Percentiles rank a stretch among this genome's conserved stretches.
phyloP scores from a whole-genome alignment of 1,140 invertebrate species.

The Galendromus occidentalis region DNA sequence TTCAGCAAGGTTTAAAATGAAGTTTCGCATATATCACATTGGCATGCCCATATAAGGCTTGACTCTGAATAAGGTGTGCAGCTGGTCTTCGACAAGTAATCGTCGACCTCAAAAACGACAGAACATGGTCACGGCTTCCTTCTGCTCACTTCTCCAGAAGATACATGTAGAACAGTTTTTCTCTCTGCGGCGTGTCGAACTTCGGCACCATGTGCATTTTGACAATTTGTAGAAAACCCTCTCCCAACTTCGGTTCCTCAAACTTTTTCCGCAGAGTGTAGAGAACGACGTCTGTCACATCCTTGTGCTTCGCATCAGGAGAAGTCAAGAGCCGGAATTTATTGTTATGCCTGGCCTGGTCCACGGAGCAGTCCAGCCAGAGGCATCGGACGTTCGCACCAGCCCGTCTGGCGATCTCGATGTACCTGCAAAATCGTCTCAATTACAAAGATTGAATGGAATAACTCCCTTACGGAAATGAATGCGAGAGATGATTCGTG shows the following conservation, averaged over 20 bases:
- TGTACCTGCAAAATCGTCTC: not conserved
- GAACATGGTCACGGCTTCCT: too few species aligned
- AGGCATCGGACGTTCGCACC: not conserved
- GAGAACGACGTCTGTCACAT: not conserved
- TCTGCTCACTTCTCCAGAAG: not conserved
- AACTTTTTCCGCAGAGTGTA: not conserved
- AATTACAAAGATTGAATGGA: too few species aligned
- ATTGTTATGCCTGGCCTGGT: not conserved
- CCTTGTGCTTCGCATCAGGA: not conserved
- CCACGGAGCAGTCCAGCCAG: not conserved
- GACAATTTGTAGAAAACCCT: not conserved
- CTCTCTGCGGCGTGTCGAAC: not conserved
- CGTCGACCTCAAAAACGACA: too few species aligned
- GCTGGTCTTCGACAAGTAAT: too few species aligned
- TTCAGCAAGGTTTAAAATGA: too few species aligned
- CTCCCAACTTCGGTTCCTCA: not conserved
- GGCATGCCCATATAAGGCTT: too few species aligned
- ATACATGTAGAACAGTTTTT: slow-evolving; percentile 1
- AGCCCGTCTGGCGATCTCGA: not conserved
- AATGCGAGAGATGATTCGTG: too few species aligned
- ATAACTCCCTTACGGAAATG: too few species aligned
- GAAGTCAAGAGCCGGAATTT: not conserved
- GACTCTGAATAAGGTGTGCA: too few species aligned
- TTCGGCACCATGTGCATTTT: not conserved
- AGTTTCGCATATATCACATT: too few species aligned